These are phyloP conservation scores for Pogonocichla stellata DNA, from an alignment of 2,113 vertebrate genomes.

Conservation along the genomic window DNA sequence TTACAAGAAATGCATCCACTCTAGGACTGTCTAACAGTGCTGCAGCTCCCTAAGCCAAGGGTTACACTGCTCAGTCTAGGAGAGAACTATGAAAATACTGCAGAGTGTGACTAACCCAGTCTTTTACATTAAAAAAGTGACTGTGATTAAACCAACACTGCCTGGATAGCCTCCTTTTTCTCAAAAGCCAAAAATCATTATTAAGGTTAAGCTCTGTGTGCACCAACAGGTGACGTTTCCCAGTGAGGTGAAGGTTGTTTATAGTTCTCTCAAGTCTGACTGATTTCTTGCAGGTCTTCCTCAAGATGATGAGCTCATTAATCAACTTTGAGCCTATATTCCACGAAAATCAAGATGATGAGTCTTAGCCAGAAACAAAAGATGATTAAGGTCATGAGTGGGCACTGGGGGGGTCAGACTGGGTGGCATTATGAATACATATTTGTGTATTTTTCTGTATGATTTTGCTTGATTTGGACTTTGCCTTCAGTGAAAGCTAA, in stretches of 20 bases:
- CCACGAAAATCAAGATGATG: background rate
- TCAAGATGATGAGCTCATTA: background rate
- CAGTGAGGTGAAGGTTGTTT: background rate
- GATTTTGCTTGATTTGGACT: background rate
- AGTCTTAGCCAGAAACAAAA: background rate
- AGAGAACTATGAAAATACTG: background rate
- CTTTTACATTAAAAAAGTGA: background rate
- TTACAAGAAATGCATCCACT: background rate
- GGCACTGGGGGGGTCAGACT: background rate
- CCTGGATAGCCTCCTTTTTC: background rate
- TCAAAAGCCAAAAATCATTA: background rate
- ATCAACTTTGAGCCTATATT: conserved; percentile 7
- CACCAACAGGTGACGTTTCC: conserved; percentile 3
- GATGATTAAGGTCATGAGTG: background rate
- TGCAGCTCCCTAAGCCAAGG: background rate
- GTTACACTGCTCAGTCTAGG: background rate
- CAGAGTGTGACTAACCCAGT: background rate
- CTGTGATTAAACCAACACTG: background rate
- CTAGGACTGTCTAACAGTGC: background rate
- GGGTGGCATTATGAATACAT: background rate
- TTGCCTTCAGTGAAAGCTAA: background rate
- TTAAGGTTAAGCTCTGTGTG: background rate
- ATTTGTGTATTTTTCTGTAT: background rate
- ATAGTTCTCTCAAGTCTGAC: background rate
- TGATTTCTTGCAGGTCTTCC: conserved; percentile 20